Evolutionary conservation across 2,113 vertebrate genomes (phyloP), one percentile per base, ranked within the genome.

Genomic region (Ceuthmochares aereus): DNA sequence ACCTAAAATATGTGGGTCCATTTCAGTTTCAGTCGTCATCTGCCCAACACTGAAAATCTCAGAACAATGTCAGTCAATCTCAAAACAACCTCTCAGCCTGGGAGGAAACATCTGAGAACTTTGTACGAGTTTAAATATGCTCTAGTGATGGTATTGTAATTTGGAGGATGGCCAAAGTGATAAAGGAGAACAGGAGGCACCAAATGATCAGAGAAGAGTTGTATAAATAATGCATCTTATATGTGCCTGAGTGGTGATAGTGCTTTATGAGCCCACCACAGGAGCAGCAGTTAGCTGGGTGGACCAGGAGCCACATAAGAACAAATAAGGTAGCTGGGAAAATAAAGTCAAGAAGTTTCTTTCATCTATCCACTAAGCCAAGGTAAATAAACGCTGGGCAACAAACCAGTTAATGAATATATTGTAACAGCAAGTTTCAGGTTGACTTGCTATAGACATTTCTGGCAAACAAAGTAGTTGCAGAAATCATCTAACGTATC

Each of bases 391-490:
- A 64, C 47, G 74, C 52, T 59, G 56, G 84, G 15, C 55, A 95
- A 30, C 25, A 27, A 78, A 93, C 34, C 73, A 67, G 68, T 78
- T 75, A 58, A 69, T 78, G 52, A 81, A 90, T 69, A 77, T 86
- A 81, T 23, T 74, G 52, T 10, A 78, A 75, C 76, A 96, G 56
- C 12, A 5, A 87, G 89, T 95, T 94, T 95, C 91, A 47, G 52
- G 73, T 78, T 96, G 93, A 91, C 89, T 91, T 70, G 73, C 56
- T 84, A 52, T 70, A 93, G 69, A 49, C 32, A 26, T 52, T 84
- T 63, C 60, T 81, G 87, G 47, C 49, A 92, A 95, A 89, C 64
- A 84, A 84, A 54, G 51, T 43, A 30, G 69, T 37, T 86, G 37
- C 45, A 89, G 89, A 93, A 84, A 82, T 81, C 9, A 17, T 80